Conservation (phyloP, 2,113 vertebrate species). For the Chionis minor region DNA sequence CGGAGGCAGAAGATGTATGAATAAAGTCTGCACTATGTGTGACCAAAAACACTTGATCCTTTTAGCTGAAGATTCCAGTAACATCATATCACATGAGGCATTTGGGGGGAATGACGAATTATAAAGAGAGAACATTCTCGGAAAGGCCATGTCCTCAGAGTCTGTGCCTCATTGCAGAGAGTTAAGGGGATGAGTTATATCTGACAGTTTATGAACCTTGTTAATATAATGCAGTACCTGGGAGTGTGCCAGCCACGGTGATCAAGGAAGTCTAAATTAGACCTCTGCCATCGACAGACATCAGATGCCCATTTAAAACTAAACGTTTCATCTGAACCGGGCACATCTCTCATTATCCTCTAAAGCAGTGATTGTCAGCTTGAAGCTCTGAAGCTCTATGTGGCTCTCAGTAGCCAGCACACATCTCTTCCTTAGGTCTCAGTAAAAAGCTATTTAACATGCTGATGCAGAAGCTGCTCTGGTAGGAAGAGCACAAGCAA, state of each 20-base stretch:
- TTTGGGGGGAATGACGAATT: slow-evolving; percentile 1
- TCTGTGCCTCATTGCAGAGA: slow-evolving; percentile 35
- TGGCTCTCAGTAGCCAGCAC: background rate
- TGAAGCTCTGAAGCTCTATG: background rate
- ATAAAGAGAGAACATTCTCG: slow-evolving; percentile 28
- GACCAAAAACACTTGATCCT: background rate
- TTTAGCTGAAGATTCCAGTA: slow-evolving; percentile 50
- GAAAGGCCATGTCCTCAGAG: slow-evolving; percentile 49
- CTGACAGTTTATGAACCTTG: slow-evolving; percentile 66
- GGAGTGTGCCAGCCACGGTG: slow-evolving; percentile 30
- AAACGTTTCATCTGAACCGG: background rate
- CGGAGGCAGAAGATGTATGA: background rate
- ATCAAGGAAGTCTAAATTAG: slow-evolving; percentile 59
- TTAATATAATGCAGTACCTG: slow-evolving; percentile 55
- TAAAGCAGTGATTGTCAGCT: slow-evolving; percentile 18
- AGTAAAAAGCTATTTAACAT: background rate
- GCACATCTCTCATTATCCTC: background rate
- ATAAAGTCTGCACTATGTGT: background rate
- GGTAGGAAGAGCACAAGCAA: background rate
- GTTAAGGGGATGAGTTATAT: slow-evolving; percentile 65
- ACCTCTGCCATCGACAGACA: slow-evolving; percentile 22
- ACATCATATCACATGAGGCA: background rate
- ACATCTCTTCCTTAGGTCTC: background rate
- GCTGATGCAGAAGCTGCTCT: background rate
- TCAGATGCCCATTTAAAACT: slow-evolving; percentile 49